phyloP scores from a whole-genome alignment of 2,113 vertebrate species.

The Motacilla alba region DNA sequence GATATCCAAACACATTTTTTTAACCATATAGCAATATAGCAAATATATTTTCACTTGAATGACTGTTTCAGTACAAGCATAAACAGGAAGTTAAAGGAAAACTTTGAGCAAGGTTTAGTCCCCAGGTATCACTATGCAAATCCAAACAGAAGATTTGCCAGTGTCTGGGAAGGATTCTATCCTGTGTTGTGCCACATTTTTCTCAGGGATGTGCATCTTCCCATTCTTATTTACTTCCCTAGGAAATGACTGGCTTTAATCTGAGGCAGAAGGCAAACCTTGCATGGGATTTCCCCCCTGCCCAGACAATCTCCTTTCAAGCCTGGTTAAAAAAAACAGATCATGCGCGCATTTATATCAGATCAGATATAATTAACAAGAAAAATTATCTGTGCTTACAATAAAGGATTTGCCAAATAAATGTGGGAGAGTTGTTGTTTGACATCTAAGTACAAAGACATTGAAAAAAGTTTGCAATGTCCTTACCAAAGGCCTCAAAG shows the following conservation, averaged over 20 bases:
- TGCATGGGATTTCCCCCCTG: background rate
- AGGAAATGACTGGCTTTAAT: background rate
- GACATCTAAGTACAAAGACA: background rate
- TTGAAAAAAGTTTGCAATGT: background rate
- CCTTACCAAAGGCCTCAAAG: background rate
- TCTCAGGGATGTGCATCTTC: background rate
- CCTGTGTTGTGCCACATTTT: background rate
- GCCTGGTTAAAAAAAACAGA: background rate
- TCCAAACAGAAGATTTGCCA: background rate
- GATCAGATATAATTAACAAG: background rate
- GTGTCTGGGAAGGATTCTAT: background rate
- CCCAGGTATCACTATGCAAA: background rate
- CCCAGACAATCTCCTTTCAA: background rate
- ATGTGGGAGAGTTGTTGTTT: background rate
- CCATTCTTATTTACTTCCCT: background rate
- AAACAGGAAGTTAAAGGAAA: background rate
- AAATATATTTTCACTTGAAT: background rate
- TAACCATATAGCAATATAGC: background rate
- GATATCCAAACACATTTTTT: background rate
- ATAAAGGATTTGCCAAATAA: background rate
- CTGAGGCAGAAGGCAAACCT: background rate
- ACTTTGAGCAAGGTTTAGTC: background rate
- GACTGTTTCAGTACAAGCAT: background rate
- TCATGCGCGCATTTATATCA: background rate
- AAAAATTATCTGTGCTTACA: background rate